Evolutionary conservation across 1,140 invertebrate genomes (phyloP), one percentile per base, ranked within the genome.

Genomic region (Lepidurus arcticus): DNA sequence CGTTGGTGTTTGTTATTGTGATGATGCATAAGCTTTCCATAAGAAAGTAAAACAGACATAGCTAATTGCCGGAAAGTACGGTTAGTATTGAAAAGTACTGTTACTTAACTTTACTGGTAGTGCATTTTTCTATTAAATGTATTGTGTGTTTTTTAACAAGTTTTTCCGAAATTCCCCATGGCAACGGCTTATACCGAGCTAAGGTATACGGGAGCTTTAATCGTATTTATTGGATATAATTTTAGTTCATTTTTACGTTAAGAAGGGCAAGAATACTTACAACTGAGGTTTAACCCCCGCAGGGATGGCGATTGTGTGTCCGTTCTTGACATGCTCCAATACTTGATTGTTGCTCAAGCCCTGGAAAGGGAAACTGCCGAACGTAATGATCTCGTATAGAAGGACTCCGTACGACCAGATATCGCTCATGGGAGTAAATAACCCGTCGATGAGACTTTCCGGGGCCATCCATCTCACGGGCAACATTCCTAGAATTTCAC

Each of bases 391-490:
- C 84, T 96, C 94, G 82, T 92, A 95, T 0, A 95, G 85, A 7
- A 95, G 84, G 42, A 96, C 92, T 13, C 93, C 94, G 82, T 90
- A 94, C 24, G 92, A 92, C 93, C 93, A 95, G 34, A 96, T 90
- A 84, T 96, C 94, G 0, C 93, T 94, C 6, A 90, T 90, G 11
- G 91, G 88, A 8, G 92, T 93, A 83, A 94, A 96, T n/a, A 93
- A 86, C n/a, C 94, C 93, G 10, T 92, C 84, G 0, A 86, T 88
- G 4, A 96, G 83, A 75, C 91, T 91, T 85, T 95, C 94, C 0
- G 93, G 93, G 1, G 93, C 90, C 95, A 98, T 97, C 96, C 95
- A 98, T 82, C 95, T 87, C 16, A 98, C 94, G 0, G 95, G 95
- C 74, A 96, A 84, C 87, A 95, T 92, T 16, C 92, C 88, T 89